Evolutionary conservation across 2,113 vertebrate genomes (phyloP), one percentile per base, ranked within the genome.

Genomic region (Ariopsis seemanni): DNA sequence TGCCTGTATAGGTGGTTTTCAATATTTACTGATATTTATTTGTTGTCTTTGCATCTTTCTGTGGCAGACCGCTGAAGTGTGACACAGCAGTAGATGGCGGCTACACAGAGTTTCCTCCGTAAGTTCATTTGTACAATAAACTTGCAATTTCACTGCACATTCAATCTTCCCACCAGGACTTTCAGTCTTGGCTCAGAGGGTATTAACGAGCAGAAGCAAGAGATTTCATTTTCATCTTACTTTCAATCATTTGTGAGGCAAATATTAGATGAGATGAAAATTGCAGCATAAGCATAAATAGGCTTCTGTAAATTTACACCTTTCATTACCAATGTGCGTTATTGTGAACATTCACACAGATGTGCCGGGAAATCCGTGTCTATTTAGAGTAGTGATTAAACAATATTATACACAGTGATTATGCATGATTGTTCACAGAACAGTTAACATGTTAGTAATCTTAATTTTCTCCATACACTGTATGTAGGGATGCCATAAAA

Each of bases 31-130:
- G 34, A n/a, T 52, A 62, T 75, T 27, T 72, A 12, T 71, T 22
- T 18, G 11, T 22, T 48, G 48, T 82, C 15, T 75, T 5, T 62
- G 12, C 67, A 20, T 84, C 22, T 57, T 17, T 63, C 25, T 27
- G 12, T 69, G 25, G 82, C 52, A 95, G 93, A 93, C 91, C 52
- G 77, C 71, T 90, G 86, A 89, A 67, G 84, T 25, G 81, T 95
- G 92, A 95, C 89, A 87, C 55, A 60, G 87, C 78, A 79, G 89
- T 85, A 8, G 80, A 95, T 95, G 94, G 93, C 94, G 89, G 94
- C 90, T 67, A 91, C 90, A 20, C 90, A 85, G 84, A 90, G 88
- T 50, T 86, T 88, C 86, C 89, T 92, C 84, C 91, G 95, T 95
- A 92, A 95, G 94, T 94, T 69, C 7, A 18, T 48, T 69, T 25